phyloP scores from a whole-genome alignment of 2,113 vertebrate species.

The Psittacus erithacus region DNA sequence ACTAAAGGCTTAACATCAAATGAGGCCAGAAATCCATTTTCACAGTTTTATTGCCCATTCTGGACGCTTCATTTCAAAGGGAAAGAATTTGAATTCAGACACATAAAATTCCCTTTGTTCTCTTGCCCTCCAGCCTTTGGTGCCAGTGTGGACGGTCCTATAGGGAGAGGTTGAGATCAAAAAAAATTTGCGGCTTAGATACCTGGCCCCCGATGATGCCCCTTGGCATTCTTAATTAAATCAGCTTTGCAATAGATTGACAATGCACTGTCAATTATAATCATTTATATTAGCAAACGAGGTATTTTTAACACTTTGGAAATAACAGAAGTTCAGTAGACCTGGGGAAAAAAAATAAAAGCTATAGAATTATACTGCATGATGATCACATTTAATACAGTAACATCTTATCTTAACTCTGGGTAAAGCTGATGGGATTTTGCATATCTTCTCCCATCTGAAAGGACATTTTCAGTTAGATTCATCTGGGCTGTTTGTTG shows the following conservation, averaged over 20 bases:
- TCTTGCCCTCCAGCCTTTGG: constrained; percentile 91
- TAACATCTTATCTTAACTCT: constrained; percentile 26
- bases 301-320: constrained; percentile 77
- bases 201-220: constrained; percentile 92
- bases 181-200: constrained; percentile 78
- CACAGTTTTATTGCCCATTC: constrained; percentile 92
- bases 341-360: neutral
- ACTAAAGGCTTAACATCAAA: constrained; percentile 98
- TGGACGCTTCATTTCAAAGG: constrained; percentile 89
- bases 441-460: neutral
- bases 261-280: constrained; percentile 92
- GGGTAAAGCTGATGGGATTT: constrained; percentile 17
- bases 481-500: neutral
- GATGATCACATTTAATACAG: constrained; percentile 20
- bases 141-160: constrained; percentile 87
- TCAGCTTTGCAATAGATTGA: constrained; percentile 82
- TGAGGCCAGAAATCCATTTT: constrained; percentile 94
- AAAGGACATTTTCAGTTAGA: neutral
- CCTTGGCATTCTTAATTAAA: constrained; percentile 93
- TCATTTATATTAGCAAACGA: constrained; percentile 86
- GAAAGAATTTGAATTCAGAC: constrained; percentile 89
- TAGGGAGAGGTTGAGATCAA: constrained; percentile 87
- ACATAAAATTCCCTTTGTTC: constrained; percentile 90
- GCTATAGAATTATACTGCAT: constrained; percentile 1
- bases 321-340: constrained; percentile 49